A percentile compares a stretch with the other conserved stretches of the same genome.
phyloP scores from a whole-genome alignment of 1,140 invertebrate species.

The Tetranychus cinnabarinus region DNA sequence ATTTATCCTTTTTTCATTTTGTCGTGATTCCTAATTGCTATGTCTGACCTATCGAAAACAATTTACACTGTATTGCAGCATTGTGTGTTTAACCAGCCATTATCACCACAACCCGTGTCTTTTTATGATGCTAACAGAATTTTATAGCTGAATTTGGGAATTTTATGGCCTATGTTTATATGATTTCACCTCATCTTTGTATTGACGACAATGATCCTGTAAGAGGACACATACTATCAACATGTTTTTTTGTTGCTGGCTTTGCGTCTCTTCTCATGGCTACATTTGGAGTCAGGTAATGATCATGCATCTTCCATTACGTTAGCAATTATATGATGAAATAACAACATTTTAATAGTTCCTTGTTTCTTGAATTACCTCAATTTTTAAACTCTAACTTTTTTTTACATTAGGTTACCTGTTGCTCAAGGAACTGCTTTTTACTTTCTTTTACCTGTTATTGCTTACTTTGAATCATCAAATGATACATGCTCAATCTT shows the following conservation, averaged over 20 bases:
- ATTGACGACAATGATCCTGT: slow-evolving; percentile 51
- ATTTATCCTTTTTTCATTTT: no score
- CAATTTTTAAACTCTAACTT: not conserved
- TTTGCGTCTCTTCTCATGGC: slow-evolving; percentile 53
- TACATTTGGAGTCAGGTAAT: slow-evolving; percentile 49
- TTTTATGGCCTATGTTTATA: slow-evolving; percentile 57
- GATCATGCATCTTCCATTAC: not conserved
- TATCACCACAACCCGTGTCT: no score
- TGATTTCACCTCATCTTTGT: slow-evolving; percentile 51
- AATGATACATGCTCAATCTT: not conserved
- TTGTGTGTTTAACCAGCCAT: no score
- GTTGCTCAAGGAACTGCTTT: not conserved
- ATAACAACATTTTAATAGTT: not conserved
- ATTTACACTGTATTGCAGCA: no score
- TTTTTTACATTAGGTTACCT: not conserved
- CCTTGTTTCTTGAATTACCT: not conserved
- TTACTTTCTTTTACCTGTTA: not conserved
- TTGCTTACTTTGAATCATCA: not conserved
- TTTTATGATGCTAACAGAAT: slow-evolving; percentile 31
- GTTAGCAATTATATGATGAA: not conserved
- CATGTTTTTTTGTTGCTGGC: slow-evolving; percentile 67
- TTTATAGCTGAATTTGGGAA: slow-evolving; percentile 68
- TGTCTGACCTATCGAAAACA: no score
- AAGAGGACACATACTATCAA: slow-evolving; percentile 54
- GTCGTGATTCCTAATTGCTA: no score